phyloP scores from a whole-genome alignment of 2,113 vertebrate genomes.

The Anhinga anhinga region DNA sequence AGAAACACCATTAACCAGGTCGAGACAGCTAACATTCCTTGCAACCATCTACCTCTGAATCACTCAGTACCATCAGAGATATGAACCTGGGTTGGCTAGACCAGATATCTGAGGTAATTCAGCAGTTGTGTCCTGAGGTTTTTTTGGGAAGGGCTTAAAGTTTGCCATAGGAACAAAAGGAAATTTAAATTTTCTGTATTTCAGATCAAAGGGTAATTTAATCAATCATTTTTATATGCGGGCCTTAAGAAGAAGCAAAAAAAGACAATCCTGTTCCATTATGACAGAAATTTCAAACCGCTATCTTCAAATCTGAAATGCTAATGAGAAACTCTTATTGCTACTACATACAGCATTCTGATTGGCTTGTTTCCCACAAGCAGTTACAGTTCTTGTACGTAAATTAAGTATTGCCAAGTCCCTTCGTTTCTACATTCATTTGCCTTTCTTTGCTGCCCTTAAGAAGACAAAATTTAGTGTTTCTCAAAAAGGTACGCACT shows the following conservation, averaged over 20 bases:
- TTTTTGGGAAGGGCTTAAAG: not conserved
- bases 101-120: not conserved
- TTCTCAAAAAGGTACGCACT: not conserved
- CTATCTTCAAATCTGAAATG: not conserved
- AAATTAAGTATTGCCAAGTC: not conserved
- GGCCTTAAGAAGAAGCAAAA: not conserved
- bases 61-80: not conserved
- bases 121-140: not conserved
- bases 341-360: not conserved
- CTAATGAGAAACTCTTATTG: not conserved
- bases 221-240: not conserved
- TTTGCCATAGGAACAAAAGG: not conserved
- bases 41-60: not conserved
- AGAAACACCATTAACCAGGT: not conserved
- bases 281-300: not conserved
- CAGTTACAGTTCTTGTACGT: not conserved
- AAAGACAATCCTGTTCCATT: not conserved
- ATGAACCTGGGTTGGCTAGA: not conserved
- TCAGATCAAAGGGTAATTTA: not conserved
- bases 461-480: not conserved
- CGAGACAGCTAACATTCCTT: not conserved
- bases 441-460: not conserved
- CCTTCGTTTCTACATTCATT: not conserved
- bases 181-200: not conserved
- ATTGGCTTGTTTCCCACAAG: not conserved